Base-by-base conservation (phyloP, 2,888 invertebrate species). In the Deilephila elpenor region DNA sequence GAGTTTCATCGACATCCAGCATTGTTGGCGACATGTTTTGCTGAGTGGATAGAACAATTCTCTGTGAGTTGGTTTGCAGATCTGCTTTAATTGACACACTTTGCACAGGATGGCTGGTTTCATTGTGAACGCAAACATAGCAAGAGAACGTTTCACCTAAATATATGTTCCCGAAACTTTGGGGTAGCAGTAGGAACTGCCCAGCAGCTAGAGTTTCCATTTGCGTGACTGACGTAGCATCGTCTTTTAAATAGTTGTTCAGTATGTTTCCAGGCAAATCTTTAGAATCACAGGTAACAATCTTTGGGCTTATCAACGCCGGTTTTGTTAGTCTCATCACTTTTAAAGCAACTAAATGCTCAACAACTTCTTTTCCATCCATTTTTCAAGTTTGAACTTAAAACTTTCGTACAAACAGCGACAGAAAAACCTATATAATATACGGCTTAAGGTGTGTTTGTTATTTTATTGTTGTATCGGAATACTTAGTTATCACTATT, bases 141-240 rank as follows among this genome's bases (percentile, higher is more conserved):
- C 99, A 99, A 2, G 99, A 98, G 93, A 99, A 99, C 19, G 99
- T 99, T 95, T 99, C 99, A 25, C 99, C 99, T 67, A 99, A 95
- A 90, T 99, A 99, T 83, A 99, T 99, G 88, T 98, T 99, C 6
- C 99, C 99, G 92, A 99, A 99, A 89, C 98, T 98, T 94, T 99
- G 99, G 19, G 99, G 99, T 72, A 99, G 93, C 74, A 99, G 95
- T 84, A 99, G 95, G 88, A 99, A 98, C 85, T 99, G 98, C 1
- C 99, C 98, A 73, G 97, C 95, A n/a, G 97, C 96, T 73, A 98
- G 93, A 0, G 97, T 97, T 91, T 98, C 98, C 86, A 98, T 96
- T 74, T 97, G 97, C 75, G 96, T 96, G 0, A 98, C 97, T 51
- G 97, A 95, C n/a, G 98, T 97, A 20, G 97, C 96, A 93, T 99